Evolutionary conservation across 2,888 invertebrate species (phyloP).

Genomic region (Mycalesis mineus): DNA sequence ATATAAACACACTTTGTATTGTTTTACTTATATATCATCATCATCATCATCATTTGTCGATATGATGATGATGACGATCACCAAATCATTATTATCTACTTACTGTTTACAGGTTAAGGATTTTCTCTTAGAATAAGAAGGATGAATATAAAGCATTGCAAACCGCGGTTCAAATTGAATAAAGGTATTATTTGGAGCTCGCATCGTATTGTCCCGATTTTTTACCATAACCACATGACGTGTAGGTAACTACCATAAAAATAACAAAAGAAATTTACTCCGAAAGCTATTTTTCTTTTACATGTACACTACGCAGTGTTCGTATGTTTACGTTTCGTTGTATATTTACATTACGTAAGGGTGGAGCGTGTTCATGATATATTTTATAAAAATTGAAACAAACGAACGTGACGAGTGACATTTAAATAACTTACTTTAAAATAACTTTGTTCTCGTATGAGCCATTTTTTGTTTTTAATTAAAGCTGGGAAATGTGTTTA

Average conservation of each 20-base stretch:
- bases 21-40: too few relatives aligned
- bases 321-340: background rate
- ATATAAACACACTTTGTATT: too few relatives aligned
- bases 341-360: background rate
- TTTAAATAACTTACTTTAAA: too few relatives aligned
- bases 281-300: background rate
- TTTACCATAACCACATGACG: background rate
- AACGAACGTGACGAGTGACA: too few relatives aligned
- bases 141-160: background rate
- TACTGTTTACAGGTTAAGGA: background rate
- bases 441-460: too few relatives aligned
- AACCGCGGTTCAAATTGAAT: background rate
- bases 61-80: too few relatives aligned
- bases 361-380: background rate
- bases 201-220: background rate
- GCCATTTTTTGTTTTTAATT: too few relatives aligned
- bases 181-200: conserved; percentile 1
- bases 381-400: too few relatives aligned
- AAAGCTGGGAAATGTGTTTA: too few relatives aligned
- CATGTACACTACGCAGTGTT: background rate
- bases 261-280: background rate
- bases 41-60: too few relatives aligned
- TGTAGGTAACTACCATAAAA: background rate
- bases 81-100: too few relatives aligned
- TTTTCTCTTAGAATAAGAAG: background rate